Percentiles rank a stretch among this genome's conserved stretches.
These are phyloP conservation scores for Pseudomyrmex concolor DNA, from an alignment of 1,140 invertebrate species.

Conservation along the genomic window DNA sequence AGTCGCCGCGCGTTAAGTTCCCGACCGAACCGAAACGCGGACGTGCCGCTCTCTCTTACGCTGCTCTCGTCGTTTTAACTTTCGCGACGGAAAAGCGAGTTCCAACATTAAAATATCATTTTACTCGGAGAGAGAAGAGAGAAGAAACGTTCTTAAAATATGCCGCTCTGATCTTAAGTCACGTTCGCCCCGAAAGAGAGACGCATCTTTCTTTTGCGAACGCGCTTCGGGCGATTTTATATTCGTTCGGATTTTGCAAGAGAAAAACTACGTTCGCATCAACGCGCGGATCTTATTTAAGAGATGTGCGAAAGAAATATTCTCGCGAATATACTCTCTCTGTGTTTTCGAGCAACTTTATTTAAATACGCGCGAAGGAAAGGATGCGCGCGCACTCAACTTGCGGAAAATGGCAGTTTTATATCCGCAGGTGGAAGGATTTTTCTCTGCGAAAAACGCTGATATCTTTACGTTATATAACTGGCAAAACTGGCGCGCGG, in stretches of 20 bases:
- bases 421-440: neutral
- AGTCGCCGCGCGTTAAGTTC: constrained; percentile 43
- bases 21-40: constrained; percentile 1
- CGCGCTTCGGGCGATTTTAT: constrained; percentile 6
- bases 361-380: neutral
- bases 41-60: constrained; percentile 32
- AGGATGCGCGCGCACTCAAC: neutral
- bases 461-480: neutral
- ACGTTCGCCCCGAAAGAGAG: constrained; percentile 9
- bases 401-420: constrained; percentile 29
- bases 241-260: constrained; percentile 24
- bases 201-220: constrained; percentile 4
- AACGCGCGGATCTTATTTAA: constrained; percentile 1
- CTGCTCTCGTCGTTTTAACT: constrained; percentile 22
- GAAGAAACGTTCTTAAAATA: constrained; percentile 20
- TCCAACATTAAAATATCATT: constrained; percentile 50
- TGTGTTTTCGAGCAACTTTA: constrained; percentile 7
- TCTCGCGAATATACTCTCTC: neutral
- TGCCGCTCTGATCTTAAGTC: constrained; percentile 49
- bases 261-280: constrained; percentile 23
- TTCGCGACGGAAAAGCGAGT: constrained; percentile 23
- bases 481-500: neutral
- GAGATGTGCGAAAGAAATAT: constrained; percentile 2
- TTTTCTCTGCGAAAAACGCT: constrained; percentile 28
- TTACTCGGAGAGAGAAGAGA: neutral